These are phyloP conservation scores for Pipistrellus pygmaeus DNA, from an alignment of 2,797 vertebrate species.

Conservation along the genomic window DNA sequence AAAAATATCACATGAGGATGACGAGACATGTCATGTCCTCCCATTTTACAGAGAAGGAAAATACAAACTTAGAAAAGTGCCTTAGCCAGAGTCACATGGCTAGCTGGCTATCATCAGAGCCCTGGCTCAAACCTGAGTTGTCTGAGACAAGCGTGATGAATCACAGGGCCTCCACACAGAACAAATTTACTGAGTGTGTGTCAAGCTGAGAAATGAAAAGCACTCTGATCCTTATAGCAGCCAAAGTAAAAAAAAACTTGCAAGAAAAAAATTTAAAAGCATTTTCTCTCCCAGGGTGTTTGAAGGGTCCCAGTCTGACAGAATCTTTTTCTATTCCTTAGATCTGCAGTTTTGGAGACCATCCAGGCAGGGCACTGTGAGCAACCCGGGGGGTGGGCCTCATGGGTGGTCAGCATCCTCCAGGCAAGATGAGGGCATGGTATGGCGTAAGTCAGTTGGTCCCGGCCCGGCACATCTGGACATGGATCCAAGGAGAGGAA, in stretches of 20 bases:
- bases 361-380: background rate
- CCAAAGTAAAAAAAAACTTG: background rate
- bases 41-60: slow-evolving; percentile 50
- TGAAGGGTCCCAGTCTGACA: background rate
- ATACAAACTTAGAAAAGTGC: background rate
- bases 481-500: background rate
- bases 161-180: slow-evolving; percentile 75
- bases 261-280: background rate
- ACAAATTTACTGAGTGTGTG: slow-evolving; percentile 87
- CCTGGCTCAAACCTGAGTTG: background rate
- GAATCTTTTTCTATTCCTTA: background rate
- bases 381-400: fast-evolving
- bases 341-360: background rate
- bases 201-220: slow-evolving; percentile 80
- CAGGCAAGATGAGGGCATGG: background rate
- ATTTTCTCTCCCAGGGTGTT: background rate
- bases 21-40: background rate
- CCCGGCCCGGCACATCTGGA: background rate
- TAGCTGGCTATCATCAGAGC: background rate
- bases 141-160: slow-evolving; percentile 68
- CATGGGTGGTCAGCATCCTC: background rate
- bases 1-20: background rate
- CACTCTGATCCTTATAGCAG: slow-evolving; percentile 67
- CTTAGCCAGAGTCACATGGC: slow-evolving; percentile 7
- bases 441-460: background rate